A percentile compares a stretch with the other conserved stretches of the same genome.
These are phyloP conservation scores for Psittacara wagleri DNA, from an alignment of 2,113 vertebrate species.

Conservation along the genomic window DNA sequence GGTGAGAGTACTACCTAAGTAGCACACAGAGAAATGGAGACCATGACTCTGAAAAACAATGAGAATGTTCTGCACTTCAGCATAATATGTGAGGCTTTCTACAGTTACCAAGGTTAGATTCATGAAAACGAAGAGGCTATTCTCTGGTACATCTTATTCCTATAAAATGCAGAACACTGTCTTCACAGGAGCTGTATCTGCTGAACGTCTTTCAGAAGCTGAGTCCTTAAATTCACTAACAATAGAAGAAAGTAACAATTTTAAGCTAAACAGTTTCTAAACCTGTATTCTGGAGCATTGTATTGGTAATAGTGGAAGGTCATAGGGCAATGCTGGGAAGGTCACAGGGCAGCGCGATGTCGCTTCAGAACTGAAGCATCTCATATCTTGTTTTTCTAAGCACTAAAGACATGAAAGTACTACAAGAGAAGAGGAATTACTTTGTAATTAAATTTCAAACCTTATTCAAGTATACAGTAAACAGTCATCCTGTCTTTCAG, in stretches of 20 bases:
- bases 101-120: not conserved
- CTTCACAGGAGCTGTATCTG: not conserved
- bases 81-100: not conserved
- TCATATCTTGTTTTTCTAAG: not conserved
- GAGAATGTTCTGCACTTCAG: not conserved
- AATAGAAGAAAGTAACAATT: not conserved
- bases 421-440: not conserved
- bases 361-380: not conserved
- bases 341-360: not conserved
- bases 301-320: not conserved
- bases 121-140: not conserved
- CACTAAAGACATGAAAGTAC: not conserved
- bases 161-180: not conserved
- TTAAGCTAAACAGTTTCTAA: not conserved
- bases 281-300: not conserved
- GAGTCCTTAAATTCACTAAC: not conserved
- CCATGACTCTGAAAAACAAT: not conserved
- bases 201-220: not conserved
- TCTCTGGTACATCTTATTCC: not conserved
- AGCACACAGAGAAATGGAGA: not conserved
- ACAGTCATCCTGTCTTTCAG: not conserved
- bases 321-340: not conserved
- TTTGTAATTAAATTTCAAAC: not conserved
- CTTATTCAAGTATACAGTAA: not conserved
- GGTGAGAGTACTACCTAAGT: not conserved